Base-by-base conservation (phyloP, 2,797 vertebrate species). In the Enteromius unitaeniatus region DNA sequence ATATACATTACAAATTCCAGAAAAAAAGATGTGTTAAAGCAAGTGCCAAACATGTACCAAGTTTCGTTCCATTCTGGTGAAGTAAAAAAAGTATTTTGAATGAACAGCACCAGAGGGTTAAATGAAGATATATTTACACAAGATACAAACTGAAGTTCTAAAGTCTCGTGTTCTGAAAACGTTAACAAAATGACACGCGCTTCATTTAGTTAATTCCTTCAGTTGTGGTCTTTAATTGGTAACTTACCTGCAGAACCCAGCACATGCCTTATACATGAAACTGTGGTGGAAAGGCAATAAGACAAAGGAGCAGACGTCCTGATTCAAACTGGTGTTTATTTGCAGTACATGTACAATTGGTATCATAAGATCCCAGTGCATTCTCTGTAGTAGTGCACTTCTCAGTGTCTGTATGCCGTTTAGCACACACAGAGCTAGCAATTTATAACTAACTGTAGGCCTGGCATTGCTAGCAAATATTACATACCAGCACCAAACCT, bases 331-430 rank as follows among this genome's bases (percentile, higher is more conserved):
- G 93, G 92, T 72, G 89, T 95, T 95, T 95, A 95, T 94, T 95
- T 93, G 93, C 91, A 95, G 92, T 94, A 94, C 90, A 93, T 93
- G 82, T 93, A 94, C 86, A 91, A 90, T 93, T 89, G 93, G 92
- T 91, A 93, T 93, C 93, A 93, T 95, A 93, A 93, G 95, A 92
- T 95, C 95, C 95, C 95, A 95, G 93, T 95, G 96, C 94, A 94
- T 95, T 94, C 94, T 93, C 95, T 96, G 93, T 95, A 95, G 93
- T 95, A 95, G 95, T 95, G 95, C 95, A 96, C 93, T 91, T 93
- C 90, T 91, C n/a, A 88, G 89, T 90, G 88, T 90, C 90, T 91
- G 91, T 90, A 62, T 78, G 85, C 87, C 82, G 87, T 51, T 89
- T 64, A 75, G 84, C 86, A 91, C 87, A 67, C 93, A 86, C 91